Percentiles rank a stretch among this genome's conserved stretches.
These are phyloP conservation scores for Myopa tessellatipennis DNA, from an alignment of 2,888 invertebrate species.

Conservation along the genomic window DNA sequence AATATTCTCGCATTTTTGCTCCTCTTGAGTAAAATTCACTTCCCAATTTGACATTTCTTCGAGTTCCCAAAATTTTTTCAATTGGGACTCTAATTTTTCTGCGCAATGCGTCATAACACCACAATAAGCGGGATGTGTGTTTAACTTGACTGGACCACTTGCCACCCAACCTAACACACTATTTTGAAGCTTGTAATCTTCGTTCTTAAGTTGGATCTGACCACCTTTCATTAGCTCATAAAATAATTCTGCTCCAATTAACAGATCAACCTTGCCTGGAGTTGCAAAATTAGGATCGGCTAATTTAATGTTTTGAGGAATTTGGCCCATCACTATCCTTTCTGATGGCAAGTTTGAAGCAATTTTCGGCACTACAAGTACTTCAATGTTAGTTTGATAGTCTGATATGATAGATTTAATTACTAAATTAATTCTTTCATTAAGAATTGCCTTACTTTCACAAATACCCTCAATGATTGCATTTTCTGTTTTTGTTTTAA, in stretches of 20 bases:
- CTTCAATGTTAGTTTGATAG: constrained; percentile 2
- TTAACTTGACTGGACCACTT: not conserved
- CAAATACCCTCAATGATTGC: not conserved
- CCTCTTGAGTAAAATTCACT: not conserved
- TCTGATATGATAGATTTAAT: not conserved
- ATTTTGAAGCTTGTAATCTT: too few relatives aligned
- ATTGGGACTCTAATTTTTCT: not conserved
- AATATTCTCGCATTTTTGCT: not conserved
- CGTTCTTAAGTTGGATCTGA: not conserved
- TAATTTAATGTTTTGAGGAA: not conserved
- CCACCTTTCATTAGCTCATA: not conserved
- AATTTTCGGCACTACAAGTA: constrained; percentile 5
- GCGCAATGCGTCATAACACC: not conserved
- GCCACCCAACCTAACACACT: not conserved
- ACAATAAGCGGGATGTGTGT: constrained; percentile 3
- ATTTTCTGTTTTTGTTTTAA: constrained; percentile 1
- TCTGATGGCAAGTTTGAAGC: not conserved
- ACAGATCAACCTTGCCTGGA: constrained; percentile 12
- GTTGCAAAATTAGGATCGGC: constrained; percentile 1
- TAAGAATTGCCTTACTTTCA: not conserved
- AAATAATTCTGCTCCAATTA: constrained; percentile 12
- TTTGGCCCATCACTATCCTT: not conserved
- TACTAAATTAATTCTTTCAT: constrained; percentile 12
- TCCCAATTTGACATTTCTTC: not conserved
- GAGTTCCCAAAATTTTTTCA: not conserved